Base-by-base conservation (phyloP, 2,797 vertebrate genomes). In the Hippoglossus hippoglossus region DNA sequence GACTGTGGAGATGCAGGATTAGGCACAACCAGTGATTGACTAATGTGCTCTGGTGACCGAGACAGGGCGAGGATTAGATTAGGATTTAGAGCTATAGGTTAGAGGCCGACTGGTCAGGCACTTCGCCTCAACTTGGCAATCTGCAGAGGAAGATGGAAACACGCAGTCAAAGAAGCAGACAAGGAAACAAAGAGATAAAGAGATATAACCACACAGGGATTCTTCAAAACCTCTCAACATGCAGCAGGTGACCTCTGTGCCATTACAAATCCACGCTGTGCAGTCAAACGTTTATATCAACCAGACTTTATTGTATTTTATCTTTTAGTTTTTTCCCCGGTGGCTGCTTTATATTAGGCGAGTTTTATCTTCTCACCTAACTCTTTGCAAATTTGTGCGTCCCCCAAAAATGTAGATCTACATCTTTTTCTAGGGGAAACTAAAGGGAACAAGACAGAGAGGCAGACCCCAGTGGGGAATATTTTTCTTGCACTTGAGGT, bases 71-170 rank as follows among this genome's bases (percentile, higher is more conserved):
- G 88, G 88, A 92, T 91, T 81, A 88, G 88, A 89, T 91, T 77
- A 87, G 81, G 90, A 89, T 91, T 93, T 92, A 87, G 64, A 74
- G 80, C 80, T 81, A 74, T 79, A 86, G 74, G 78, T 85, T 88
- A 67, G 69, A 78, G 76, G 55, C 53, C 25, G 47, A 71, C 19
- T 65, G 84, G 51, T 66, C 31, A 60, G 57, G 34, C 28, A 39
- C 79, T 53, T 75, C 51, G 63, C 53, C n/a, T 81, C 60, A 47
- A 25, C 49, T 76, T 74, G 18, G 25, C n/a, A 71, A 66, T 75
- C 68, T 82, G 54, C 47, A 65, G 51, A 63, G 9, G 50, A 49
- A 28, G 54, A 64, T 26, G 18, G 18, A 52, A 49, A 51, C 16
- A 56, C 15, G 15, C 1, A 47, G 24, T 19, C 51, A 53, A 7